Percentiles rank a stretch among this genome's conserved stretches.
These are phyloP conservation scores for Pangasius djambal DNA, from an alignment of 2,797 vertebrate species.

Conservation along the genomic window DNA sequence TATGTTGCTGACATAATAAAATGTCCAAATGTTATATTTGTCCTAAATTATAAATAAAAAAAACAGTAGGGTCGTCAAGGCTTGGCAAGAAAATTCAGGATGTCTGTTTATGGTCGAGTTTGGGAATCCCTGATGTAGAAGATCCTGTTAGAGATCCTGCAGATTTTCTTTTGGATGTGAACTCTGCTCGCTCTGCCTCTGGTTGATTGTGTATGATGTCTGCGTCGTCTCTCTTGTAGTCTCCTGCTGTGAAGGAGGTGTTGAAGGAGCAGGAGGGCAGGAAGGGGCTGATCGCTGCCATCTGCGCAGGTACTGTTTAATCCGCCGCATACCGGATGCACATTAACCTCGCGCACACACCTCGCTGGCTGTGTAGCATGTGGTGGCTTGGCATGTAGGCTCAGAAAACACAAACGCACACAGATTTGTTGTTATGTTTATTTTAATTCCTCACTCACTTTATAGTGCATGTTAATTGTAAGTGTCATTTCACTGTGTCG, in stretches of 20 bases:
- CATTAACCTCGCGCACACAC: slow-evolving; percentile 36
- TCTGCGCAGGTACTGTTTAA: slow-evolving; percentile 89
- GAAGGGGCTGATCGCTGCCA: slow-evolving; percentile 94
- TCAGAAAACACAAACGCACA: background rate
- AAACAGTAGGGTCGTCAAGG: background rate
- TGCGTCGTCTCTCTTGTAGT: slow-evolving; percentile 74
- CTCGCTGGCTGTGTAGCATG: background rate
- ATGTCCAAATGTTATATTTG: background rate
- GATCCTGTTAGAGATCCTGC: background rate
- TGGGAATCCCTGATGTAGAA: background rate
- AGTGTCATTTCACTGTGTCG: background rate
- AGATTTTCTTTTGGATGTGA: background rate
- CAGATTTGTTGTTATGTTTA: background rate
- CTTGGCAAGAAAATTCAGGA: background rate
- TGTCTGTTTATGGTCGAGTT: no score
- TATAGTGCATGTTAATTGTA: background rate
- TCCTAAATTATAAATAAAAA: background rate
- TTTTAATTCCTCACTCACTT: background rate
- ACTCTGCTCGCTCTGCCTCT: background rate
- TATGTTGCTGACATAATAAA: background rate
- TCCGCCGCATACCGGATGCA: slow-evolving; percentile 2
- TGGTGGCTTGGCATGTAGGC: background rate
- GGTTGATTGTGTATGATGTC: slow-evolving; percentile 8
- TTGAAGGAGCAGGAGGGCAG: slow-evolving; percentile 90
- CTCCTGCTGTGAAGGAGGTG: slow-evolving; percentile 87